These are phyloP conservation scores for Chondrilla cf. caribensis DNA, from an alignment of 37 sponge, comb jelly and placozoan species.

Conservation along the genomic window DNA sequence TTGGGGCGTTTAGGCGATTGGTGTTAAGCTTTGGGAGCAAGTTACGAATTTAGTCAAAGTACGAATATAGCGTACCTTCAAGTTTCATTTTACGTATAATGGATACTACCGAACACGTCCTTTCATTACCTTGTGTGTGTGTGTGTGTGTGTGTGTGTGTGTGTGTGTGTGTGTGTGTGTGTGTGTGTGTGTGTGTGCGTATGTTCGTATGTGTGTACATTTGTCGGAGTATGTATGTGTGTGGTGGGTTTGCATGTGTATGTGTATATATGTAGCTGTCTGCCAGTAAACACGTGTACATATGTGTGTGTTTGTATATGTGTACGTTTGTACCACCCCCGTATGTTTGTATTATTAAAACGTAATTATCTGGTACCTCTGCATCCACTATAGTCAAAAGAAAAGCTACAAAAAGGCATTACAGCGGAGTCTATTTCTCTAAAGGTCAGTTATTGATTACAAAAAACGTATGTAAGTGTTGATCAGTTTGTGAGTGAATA, in stretches of 20 bases:
- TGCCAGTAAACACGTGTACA: not conserved
- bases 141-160: too few relatives aligned
- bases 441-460: too few relatives aligned
- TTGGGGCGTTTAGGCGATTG: too few relatives aligned
- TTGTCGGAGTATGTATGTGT: not conserved
- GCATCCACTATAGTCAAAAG: not conserved
- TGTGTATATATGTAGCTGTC: not conserved
- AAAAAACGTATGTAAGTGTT: too few relatives aligned
- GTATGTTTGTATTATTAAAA: not conserved
- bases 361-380: too few relatives aligned
- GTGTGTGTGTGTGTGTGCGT: constrained; percentile 8
- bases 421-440: not conserved
- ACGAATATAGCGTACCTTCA: too few relatives aligned
- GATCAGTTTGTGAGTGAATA: too few relatives aligned
- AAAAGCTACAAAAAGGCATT: not conserved
- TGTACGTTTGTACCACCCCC: not conserved
- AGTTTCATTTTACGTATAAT: too few relatives aligned
- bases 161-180: not conserved
- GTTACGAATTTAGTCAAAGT: too few relatives aligned
- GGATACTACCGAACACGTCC: too few relatives aligned
- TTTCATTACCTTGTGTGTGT: too few relatives aligned
- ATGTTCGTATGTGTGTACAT: not conserved
- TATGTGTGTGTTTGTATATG: not conserved
- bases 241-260: not conserved
- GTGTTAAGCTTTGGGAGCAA: too few relatives aligned